Evolutionary conservation across 2,888 invertebrate species (phyloP).

Genomic region (Lymantria monacha): DNA sequence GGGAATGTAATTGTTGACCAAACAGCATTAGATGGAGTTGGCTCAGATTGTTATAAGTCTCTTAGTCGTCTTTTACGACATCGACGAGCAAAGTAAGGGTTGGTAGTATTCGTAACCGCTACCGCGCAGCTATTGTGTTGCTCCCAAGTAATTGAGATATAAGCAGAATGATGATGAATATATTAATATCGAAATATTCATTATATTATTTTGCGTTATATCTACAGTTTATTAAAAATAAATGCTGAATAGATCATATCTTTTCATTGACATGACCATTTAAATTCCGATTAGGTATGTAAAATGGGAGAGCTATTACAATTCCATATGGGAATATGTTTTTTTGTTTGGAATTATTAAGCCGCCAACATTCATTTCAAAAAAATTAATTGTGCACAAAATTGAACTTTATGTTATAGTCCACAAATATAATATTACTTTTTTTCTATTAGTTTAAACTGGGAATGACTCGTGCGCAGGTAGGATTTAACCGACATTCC

Average conservation of each 20-base stretch:
- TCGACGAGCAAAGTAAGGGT: no score
- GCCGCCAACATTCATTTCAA: conserved; percentile 1
- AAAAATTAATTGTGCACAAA: conserved; percentile 3
- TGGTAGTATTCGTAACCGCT: no score
- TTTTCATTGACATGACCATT: conserved; percentile 14
- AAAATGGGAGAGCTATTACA: conserved; percentile 11
- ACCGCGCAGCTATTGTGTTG: no score
- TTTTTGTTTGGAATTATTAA: conserved; percentile 17
- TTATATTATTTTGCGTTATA: no score
- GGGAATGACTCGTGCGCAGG: conserved; percentile 48
- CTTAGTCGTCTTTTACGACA: no score
- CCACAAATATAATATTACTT: not conserved
- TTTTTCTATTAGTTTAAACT: not conserved
- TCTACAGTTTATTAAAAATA: conserved; percentile 1
- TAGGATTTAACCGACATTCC: conserved; percentile 66
- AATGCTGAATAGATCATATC: conserved; percentile 10
- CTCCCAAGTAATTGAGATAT: no score
- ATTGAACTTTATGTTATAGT: conserved; percentile 10
- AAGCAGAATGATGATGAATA: no score
- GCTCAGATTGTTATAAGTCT: no score
- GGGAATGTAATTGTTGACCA: no score
- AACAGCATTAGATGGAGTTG: no score
- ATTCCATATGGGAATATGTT: conserved; percentile 4
- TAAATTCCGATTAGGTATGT: conserved; percentile 19
- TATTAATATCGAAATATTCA: no score